These are phyloP conservation scores for Dicrurus megarhynchus DNA, from an alignment of 2,113 vertebrate species.

Conservation along the genomic window DNA sequence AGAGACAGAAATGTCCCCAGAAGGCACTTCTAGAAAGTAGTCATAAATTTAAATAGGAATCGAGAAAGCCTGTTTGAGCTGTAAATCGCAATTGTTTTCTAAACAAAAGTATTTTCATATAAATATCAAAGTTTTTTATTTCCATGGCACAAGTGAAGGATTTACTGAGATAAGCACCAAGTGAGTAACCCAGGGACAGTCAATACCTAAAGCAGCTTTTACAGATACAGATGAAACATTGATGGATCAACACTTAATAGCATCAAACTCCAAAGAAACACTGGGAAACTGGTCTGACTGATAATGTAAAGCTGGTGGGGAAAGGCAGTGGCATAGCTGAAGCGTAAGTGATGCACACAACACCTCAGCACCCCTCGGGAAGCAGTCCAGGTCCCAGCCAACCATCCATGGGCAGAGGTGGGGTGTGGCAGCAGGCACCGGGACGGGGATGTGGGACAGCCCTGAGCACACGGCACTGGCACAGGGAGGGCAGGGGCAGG, in stretches of 20 bases:
- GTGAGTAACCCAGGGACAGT: background rate
- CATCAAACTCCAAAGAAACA: background rate
- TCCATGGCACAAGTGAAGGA: background rate
- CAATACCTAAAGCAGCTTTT: background rate
- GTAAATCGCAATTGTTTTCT: background rate
- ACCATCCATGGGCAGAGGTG: fast-evolving
- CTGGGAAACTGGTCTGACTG: background rate
- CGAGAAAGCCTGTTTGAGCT: background rate
- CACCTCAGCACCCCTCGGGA: background rate
- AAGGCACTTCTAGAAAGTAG: background rate
- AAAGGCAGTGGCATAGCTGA: fast-evolving
- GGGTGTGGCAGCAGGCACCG: background rate
- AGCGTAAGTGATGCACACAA: fast-evolving
- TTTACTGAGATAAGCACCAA: background rate
- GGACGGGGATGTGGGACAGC: background rate
- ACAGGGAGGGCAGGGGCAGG: background rate
- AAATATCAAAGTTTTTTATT: background rate
- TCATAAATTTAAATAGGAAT: background rate
- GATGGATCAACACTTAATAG: background rate
- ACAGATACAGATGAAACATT: background rate
- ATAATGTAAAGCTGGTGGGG: fast-evolving
- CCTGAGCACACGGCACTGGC: background rate
- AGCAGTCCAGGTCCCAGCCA: fast-evolving
- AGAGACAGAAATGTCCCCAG: conserved; percentile 7
- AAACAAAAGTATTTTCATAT: background rate